Percentiles rank a stretch among this genome's conserved stretches.
These are phyloP conservation scores for Ursus arctos DNA, from an alignment of 2,113 vertebrate genomes.

Conservation along the genomic window DNA sequence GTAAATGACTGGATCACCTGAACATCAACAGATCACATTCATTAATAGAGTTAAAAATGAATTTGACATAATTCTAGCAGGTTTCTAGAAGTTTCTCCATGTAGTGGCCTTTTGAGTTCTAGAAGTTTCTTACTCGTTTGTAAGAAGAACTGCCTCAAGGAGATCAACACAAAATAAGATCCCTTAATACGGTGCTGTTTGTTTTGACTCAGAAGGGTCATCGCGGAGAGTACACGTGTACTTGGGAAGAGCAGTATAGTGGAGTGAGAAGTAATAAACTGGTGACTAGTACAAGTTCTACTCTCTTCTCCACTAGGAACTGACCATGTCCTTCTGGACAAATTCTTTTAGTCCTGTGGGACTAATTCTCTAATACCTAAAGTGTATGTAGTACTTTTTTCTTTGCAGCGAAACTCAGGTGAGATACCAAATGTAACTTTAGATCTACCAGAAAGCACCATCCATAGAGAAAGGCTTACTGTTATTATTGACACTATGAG, in stretches of 20 bases:
- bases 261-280: neutral
- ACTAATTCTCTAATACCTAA: neutral
- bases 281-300: neutral
- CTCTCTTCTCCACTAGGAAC: neutral
- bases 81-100: neutral
- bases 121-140: neutral
- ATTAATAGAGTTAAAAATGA: constrained; percentile 36
- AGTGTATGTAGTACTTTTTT: neutral
- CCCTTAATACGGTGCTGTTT: neutral
- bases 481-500: neutral
- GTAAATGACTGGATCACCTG: constrained; percentile 89
- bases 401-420: neutral
- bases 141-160: constrained; percentile 32
- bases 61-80: neutral
- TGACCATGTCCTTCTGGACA: neutral
- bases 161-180: neutral
- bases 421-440: neutral
- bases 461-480: neutral
- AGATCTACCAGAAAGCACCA: neutral
- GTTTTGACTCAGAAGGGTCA: neutral
- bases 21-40: neutral
- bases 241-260: neutral
- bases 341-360: neutral
- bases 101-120: neutral
- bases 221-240: neutral